Evolutionary conservation across 2,888 invertebrate species (phyloP).

Genomic region (Amphiduros pacificus): DNA sequence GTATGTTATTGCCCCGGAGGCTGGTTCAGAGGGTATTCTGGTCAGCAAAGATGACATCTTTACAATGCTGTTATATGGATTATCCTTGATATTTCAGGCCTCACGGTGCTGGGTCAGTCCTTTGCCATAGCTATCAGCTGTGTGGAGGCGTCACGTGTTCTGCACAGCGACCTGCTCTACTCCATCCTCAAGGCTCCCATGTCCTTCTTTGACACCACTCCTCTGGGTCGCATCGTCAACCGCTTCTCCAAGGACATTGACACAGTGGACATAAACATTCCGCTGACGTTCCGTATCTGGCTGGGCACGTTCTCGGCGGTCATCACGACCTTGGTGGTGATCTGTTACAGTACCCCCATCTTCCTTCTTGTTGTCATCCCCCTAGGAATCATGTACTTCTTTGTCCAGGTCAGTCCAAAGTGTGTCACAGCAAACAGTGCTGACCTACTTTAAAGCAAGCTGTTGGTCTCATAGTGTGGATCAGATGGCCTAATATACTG

Average conservation of each 20-base stretch:
- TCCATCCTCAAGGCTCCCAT: conserved; percentile 46
- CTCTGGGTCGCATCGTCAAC: conserved; percentile 47
- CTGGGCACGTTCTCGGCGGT: conserved; percentile 35
- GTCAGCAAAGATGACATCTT: too few relatives aligned
- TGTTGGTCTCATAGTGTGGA: too few relatives aligned
- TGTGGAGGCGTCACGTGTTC: conserved; percentile 21
- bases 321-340: conserved; percentile 41
- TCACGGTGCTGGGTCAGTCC: conserved; percentile 22
- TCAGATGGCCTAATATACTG: too few relatives aligned
- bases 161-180: conserved; percentile 24
- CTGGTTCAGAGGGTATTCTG: too few relatives aligned
- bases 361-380: conserved; percentile 45
- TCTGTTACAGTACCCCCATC: conserved; percentile 44
- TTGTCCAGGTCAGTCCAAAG: conserved; percentile 55
- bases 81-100: conserved; percentile 13
- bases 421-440: too few relatives aligned
- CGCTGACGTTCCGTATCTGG: conserved; percentile 35
- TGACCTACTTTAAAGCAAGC: too few relatives aligned
- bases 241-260: conserved; percentile 49
- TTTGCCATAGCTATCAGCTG: conserved; percentile 22
- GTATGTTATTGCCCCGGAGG: too few relatives aligned
- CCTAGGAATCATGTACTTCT: conserved; percentile 43
- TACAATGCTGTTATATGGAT: too few relatives aligned
- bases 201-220: conserved; percentile 49
- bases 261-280: conserved; percentile 36